Base-by-base conservation (phyloP, 2,797 vertebrate genomes). In the Vipera latastei region DNA sequence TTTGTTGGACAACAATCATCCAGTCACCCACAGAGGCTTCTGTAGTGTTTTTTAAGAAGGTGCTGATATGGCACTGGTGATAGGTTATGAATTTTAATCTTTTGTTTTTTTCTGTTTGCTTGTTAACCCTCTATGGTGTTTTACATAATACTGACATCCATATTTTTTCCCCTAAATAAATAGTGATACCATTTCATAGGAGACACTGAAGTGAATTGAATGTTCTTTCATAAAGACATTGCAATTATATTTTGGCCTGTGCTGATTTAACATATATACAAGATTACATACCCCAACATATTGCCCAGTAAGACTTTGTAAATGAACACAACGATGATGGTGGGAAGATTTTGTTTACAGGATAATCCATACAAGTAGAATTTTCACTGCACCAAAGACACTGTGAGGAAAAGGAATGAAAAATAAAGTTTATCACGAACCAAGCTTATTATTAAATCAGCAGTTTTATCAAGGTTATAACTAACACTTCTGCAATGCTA, bases 321-420 rank as follows among this genome's bases (percentile, higher is more conserved):
- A 99, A 91, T 26, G 95, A 92, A 96, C 99, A 99, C 1, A 98
- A 4, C 0, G 98, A 98, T 0, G 97, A 94, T 0, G 98, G 97
- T 56, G 99, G 98, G 90, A 99, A 97, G 94, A 99, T 38, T 94
- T 97, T 98, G 93, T 96, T 97, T 73, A 98, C 98, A 8, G 98
- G 98, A 93, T 99, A 99, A 18, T 98, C 98, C 38, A 98, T 95
- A 94, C 99, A 99, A 57, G 97, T 97, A 51, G 94, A 96, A 94
- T 98, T 98, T 94, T 97, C 95, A 12, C 96, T 96, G 97, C 99
- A 99, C 98, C 99, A 99, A 95, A 99, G 97, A 97, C 99, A 99
- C 99, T 99, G 95, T 65, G 92, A 0, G 95, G 94, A 96, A 86
- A 48, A 95, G 94, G 93, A 9, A 94, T 38, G 88, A 65, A 88